phyloP scores from a whole-genome alignment of 2,113 vertebrate genomes.

The Odocoileus virginianus region DNA sequence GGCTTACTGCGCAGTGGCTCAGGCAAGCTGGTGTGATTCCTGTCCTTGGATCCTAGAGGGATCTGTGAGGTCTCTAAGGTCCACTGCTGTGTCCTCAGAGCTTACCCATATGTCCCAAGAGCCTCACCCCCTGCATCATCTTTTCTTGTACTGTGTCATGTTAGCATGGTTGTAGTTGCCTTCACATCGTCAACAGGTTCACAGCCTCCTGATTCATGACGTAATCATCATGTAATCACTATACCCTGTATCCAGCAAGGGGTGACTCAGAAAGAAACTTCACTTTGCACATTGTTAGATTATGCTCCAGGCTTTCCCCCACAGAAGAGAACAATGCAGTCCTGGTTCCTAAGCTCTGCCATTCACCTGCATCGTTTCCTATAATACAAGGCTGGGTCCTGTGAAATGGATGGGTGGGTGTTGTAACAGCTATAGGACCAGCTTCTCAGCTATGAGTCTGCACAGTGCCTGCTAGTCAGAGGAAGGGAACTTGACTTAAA shows the following conservation, averaged over 20 bases:
- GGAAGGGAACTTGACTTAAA: neutral
- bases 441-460: neutral
- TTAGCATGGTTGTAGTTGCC: neutral
- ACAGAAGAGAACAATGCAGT: neutral
- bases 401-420: neutral
- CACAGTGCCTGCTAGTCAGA: neutral
- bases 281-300: neutral
- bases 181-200: neutral
- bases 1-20: fast-evolving
- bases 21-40: neutral
- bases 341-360: neutral
- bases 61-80: neutral
- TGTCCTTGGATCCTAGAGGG: neutral
- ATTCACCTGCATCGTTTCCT: neutral
- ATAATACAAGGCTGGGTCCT: neutral
- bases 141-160: neutral
- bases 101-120: neutral
- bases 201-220: neutral
- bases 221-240: neutral
- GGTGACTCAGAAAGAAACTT: neutral
- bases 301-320: neutral
- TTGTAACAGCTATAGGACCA: neutral
- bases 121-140: neutral
- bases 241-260: neutral
- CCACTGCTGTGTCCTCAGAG: neutral